Evolutionary conservation across 2,888 invertebrate genomes (phyloP).

Genomic region (Hemistola chrysoprasaria): DNA sequence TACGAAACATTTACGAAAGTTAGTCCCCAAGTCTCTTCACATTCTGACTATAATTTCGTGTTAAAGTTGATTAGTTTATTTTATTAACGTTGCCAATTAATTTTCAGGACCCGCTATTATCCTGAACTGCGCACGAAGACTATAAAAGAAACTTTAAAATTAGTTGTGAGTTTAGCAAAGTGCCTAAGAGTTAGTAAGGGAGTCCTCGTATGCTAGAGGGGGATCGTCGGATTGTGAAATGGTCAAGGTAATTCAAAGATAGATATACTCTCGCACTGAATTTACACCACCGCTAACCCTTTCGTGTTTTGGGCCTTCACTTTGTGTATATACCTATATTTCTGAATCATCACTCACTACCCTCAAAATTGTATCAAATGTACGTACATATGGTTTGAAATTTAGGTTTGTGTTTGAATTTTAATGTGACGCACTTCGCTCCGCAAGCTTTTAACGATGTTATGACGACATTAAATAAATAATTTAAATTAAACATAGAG

Average conservation of each 20-base stretch:
- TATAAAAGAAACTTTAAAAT: conserved; percentile 55
- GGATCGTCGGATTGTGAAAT: conserved; percentile 73
- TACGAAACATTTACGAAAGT: conserved; percentile 16
- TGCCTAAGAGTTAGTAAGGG: conserved; percentile 57
- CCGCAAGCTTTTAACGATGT: conserved; percentile 27
- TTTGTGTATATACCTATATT: conserved; percentile 75
- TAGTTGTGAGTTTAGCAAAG: conserved; percentile 56
- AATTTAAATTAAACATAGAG: too few relatives aligned
- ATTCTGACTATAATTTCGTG: conserved; percentile 17
- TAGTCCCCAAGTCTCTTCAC: conserved; percentile 11
- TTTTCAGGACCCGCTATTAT: conserved; percentile 74
- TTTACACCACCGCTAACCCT: conserved; percentile 72
- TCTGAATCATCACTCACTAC: conserved; percentile 62
- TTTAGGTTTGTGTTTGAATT: conserved; percentile 39
- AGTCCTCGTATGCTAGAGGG: conserved; percentile 52
- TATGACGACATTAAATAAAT: conserved; percentile 9
- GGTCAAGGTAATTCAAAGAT: conserved; percentile 78
- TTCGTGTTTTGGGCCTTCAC: conserved; percentile 68
- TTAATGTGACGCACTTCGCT: conserved; percentile 48
- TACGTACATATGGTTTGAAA: conserved; percentile 44
- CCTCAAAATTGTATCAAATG: conserved; percentile 52
- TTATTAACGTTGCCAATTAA: conserved; percentile 54
- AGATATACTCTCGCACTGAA: conserved; percentile 69
- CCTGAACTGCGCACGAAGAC: conserved; percentile 72
- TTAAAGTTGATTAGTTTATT: conserved; percentile 38